phyloP scores from a whole-genome alignment of 2,113 vertebrate species.

The Charina bottae region DNA sequence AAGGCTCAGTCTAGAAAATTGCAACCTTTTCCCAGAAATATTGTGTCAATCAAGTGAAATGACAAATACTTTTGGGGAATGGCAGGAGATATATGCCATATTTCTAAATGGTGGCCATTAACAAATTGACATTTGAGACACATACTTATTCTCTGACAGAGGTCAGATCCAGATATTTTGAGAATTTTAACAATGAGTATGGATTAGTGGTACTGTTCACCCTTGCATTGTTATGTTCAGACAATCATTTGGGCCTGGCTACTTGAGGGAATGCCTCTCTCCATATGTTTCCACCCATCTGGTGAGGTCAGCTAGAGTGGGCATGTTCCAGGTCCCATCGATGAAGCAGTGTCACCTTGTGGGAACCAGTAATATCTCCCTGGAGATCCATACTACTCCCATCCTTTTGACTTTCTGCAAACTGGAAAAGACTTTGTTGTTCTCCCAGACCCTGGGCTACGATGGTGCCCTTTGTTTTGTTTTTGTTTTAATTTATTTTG shows the following conservation, averaged over 20 bases:
- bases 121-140: background rate
- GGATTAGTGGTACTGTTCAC: background rate
- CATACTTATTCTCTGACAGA: background rate
- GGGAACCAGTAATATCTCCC: background rate
- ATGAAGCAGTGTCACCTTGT: no score
- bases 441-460: background rate
- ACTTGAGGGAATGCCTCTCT: background rate
- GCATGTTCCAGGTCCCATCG: background rate
- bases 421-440: background rate
- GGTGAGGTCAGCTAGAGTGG: background rate
- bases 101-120: background rate
- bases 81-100: background rate
- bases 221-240: background rate
- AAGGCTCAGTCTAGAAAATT: slow-evolving; percentile 36
- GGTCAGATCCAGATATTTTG: background rate
- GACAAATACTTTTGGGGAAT: background rate
- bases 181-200: background rate
- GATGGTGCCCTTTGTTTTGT: background rate
- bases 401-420: background rate
- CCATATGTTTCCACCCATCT: background rate
- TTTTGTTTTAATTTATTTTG: background rate
- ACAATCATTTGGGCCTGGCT: background rate
- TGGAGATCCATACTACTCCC: background rate
- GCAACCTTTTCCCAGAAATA: background rate
- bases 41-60: slow-evolving; percentile 20